Percentiles rank a stretch among this genome's conserved stretches.
These are phyloP conservation scores for Coecobrya sp. DNA, from an alignment of 2,888 invertebrate genomes.

Conservation along the genomic window DNA sequence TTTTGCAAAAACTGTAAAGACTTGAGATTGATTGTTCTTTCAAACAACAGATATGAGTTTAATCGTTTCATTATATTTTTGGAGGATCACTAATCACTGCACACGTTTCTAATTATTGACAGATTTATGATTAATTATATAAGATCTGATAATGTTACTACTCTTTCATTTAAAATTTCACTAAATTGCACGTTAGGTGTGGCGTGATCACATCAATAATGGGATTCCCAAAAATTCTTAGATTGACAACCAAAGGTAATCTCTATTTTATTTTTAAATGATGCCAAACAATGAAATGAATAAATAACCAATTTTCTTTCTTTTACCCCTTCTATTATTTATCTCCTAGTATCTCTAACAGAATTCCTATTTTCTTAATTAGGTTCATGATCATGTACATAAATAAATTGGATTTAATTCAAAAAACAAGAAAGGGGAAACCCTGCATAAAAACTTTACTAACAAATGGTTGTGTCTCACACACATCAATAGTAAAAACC, in stretches of 20 bases:
- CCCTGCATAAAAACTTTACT: neutral
- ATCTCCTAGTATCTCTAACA: neutral
- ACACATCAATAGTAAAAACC: neutral
- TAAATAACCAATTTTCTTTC: neutral
- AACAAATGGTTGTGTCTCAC: neutral
- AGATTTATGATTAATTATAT: neutral
- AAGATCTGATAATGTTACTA: neutral
- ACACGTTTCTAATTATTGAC: neutral
- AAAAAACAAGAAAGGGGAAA: conserved; percentile 3
- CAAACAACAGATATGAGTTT: no score
- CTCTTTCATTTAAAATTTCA: neutral
- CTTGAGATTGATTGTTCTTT: no score
- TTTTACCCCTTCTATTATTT: neutral
- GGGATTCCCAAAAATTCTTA: neutral
- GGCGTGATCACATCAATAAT: no score
- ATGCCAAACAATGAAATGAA: no score
- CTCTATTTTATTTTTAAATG: no score
- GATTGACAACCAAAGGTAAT: neutral
- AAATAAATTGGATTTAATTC: conserved; percentile 16
- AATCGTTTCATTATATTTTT: no score
- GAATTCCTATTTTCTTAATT: neutral
- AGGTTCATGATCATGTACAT: neutral
- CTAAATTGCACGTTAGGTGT: no score
- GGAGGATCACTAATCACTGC: neutral
- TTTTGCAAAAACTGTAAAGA: no score